Evolutionary conservation across 2,888 invertebrate species (phyloP).

Genomic region (Odontocerum albicorne): DNA sequence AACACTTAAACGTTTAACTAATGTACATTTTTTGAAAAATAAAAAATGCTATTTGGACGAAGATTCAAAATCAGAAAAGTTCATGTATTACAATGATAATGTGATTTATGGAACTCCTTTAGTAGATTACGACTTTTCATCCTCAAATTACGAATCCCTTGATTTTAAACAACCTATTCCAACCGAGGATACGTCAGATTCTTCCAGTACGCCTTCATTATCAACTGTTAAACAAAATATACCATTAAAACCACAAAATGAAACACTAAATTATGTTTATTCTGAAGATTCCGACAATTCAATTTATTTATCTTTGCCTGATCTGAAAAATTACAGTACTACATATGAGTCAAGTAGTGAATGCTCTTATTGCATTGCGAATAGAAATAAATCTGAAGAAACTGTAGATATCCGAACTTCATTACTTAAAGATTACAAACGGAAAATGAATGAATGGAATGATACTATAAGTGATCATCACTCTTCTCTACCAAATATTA

Average conservation of each 20-base stretch:
- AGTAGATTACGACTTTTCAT: background rate
- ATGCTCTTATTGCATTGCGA: background rate
- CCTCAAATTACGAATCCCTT: conserved; percentile 2
- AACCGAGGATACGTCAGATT: too few relatives aligned
- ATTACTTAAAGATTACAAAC: conserved; percentile 53
- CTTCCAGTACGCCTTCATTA: background rate
- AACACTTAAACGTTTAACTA: conserved; percentile 21
- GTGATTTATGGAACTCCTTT: conserved; percentile 25
- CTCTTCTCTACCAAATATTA: conserved; percentile 40
- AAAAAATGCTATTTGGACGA: conserved; percentile 3
- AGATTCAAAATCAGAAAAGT: background rate
- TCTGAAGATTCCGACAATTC: conserved; percentile 3
- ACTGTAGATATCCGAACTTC: conserved; percentile 44
- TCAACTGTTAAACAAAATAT: background rate
- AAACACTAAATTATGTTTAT: background rate
- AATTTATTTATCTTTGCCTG: conserved; percentile 29
- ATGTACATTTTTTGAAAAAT: conserved; percentile 6
- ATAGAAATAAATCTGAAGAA: conserved; percentile 4
- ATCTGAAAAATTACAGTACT: conserved; percentile 16
- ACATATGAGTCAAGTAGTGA: background rate
- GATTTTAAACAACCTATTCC: conserved; percentile 8
- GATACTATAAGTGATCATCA: conserved; percentile 50
- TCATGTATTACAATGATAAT: conserved; percentile 28
- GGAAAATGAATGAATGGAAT: conserved; percentile 57
- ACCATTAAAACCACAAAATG: background rate